Evolutionary conservation across 2,888 invertebrate species (phyloP).

Genomic region (Spisula solida): DNA sequence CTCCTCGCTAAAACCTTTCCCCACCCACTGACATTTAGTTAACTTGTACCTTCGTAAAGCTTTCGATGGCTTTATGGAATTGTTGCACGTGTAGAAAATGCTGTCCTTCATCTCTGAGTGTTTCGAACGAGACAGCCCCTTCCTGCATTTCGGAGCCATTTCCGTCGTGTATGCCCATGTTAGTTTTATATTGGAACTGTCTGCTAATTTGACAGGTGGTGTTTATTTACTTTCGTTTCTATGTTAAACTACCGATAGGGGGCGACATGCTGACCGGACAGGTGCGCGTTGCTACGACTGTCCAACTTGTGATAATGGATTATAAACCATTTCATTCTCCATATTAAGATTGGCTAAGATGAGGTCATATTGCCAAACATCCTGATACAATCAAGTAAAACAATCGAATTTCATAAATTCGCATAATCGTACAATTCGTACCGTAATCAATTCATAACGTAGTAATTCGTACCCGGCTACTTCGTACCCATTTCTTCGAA

Average conservation of each 20-base stretch:
- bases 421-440: background rate
- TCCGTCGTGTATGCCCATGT: constrained; percentile 62
- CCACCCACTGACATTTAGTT: constrained; percentile 25
- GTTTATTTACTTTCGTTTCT: constrained; percentile 42
- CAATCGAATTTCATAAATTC: background rate
- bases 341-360: background rate
- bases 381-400: background rate
- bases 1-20: background rate
- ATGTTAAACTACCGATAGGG: constrained; percentile 68
- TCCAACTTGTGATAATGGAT: background rate
- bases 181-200: background rate
- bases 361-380: background rate
- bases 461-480: no score
- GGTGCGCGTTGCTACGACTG: constrained; percentile 53
- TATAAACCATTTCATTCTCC: background rate
- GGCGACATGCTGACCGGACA: constrained; percentile 48
- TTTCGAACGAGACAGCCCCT: constrained; percentile 81
- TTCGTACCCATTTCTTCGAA: no score
- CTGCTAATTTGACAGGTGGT: constrained; percentile 25
- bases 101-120: constrained; percentile 84
- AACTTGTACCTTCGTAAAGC: constrained; percentile 84
- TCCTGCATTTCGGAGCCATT: constrained; percentile 78
- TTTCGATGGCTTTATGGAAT: constrained; percentile 85
- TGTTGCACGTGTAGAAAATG: constrained; percentile 84
- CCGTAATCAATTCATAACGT: no score